Evolutionary conservation across 2,888 invertebrate species (phyloP).

Genomic region (Cepaea hortensis): DNA sequence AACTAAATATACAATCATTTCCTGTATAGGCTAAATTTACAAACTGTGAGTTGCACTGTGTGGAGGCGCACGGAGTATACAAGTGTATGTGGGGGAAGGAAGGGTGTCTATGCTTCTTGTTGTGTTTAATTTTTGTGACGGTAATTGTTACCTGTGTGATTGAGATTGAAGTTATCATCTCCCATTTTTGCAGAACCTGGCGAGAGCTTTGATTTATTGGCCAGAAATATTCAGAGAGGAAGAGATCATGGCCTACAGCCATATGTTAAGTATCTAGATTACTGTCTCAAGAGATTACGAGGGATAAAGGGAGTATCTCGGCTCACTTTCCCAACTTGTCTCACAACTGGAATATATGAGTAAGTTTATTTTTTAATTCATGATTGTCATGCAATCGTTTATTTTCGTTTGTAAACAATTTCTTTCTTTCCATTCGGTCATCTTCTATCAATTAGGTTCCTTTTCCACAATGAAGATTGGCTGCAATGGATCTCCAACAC

Average conservation of each 20-base stretch:
- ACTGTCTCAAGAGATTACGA: constrained; percentile 5
- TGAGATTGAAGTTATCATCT: too few species aligned
- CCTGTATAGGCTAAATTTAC: background rate
- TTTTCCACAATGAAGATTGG: too few species aligned
- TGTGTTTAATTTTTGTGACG: background rate
- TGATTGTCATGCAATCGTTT: too few species aligned
- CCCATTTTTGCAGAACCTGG: background rate
- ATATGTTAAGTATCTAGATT: constrained; percentile 34
- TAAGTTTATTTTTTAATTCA: constrained; percentile 5
- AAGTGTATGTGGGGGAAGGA: background rate
- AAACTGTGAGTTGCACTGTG: background rate
- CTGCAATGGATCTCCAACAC: too few species aligned
- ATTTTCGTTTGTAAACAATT: too few species aligned
- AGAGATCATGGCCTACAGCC: constrained; percentile 45
- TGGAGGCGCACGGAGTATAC: background rate
- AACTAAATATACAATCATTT: too few species aligned
- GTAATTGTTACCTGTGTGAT: too few species aligned
- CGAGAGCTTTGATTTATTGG: constrained; percentile 41
- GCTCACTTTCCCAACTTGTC: constrained; percentile 36
- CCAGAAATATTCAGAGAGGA: constrained; percentile 45
- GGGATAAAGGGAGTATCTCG: background rate
- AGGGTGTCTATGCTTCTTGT: background rate
- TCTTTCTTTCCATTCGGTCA: too few species aligned
- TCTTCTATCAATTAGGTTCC: too few species aligned
- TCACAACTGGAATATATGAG: constrained; percentile 40